Conservation (phyloP, 2,797 vertebrate genomes). For the Mormyrops attenuatus region DNA sequence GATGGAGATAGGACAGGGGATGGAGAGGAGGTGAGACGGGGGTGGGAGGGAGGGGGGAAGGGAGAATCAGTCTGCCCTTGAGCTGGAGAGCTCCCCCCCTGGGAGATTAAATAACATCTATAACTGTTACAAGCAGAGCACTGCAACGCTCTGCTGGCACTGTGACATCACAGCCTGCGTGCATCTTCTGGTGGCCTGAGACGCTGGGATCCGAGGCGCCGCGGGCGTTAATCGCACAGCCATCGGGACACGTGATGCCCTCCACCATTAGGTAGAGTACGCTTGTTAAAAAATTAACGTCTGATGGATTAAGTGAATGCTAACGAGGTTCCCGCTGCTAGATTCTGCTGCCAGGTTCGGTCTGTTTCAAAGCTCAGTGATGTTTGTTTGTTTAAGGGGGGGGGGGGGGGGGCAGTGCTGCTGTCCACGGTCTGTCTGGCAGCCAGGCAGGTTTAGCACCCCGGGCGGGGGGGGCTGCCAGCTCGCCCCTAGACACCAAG, state of each 20-base stretch:
- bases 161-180: constrained; percentile 16
- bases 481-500: background rate
- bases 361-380: background rate
- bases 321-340: background rate
- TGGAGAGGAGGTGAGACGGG: constrained; percentile 25
- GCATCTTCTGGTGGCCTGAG: background rate
- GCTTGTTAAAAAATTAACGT: background rate
- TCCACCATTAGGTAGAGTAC: background rate
- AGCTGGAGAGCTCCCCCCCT: constrained; percentile 19
- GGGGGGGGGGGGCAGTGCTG: background rate
- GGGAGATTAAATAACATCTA: constrained; percentile 26
- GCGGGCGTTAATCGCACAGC: background rate
- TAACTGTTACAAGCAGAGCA: constrained; percentile 5
- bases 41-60: constrained; percentile 27
- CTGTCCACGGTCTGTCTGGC: background rate
- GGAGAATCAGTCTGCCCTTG: constrained; percentile 20
- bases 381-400: background rate
- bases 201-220: background rate
- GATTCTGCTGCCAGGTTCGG: background rate
- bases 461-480: background rate
- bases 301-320: background rate
- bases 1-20: constrained; percentile 21
- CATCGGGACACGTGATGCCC: background rate
- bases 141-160: constrained; percentile 16
- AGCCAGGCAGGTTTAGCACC: background rate